Base-by-base conservation (phyloP, 2,797 vertebrate species). In the Lithobates pipiens region DNA sequence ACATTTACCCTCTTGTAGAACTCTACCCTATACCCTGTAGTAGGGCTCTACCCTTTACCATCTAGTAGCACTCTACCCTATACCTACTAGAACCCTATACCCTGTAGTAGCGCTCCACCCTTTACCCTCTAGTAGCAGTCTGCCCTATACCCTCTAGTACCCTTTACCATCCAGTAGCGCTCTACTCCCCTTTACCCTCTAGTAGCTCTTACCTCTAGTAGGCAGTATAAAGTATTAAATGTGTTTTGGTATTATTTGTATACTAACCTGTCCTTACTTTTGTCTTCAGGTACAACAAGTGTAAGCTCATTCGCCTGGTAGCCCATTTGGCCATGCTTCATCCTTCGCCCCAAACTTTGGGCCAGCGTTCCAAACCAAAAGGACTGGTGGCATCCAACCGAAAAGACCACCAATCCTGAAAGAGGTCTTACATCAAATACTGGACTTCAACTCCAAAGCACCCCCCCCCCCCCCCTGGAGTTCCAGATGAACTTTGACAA, bases 251-350 rank as follows among this genome's bases (percentile, higher is more conserved):
- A 74, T 71, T 21, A 25, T 10, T 3, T n/a, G 42, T 36, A 57
- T 57, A 67, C 69, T 78, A 34, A 86, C n/a, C 36, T 61, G 3
- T 44, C 27, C 23, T 61, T 75, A 27, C n/a, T 16, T 86, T 73
- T 70, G 10, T 44, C 74, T 73, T 72, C 80, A 86, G 75, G 34
- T 39, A 15, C 10, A 61, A 83, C 7, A 44, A 23, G 25, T 27
- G 71, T 11, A 27, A 54, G 57, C 42, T 18, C 61, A 65, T 42
- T 50, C 50, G 29, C 32, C 32, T 57, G n/a, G 21, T 25, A 2
- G 6, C n/a, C 61, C n/a, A 65, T 10, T 10, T 65, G 61, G 61
- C 61, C 61, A 25, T 5, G 61, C 16, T 3, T 46, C 44, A 13
- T 46, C 50, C 13, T 16, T 5, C n/a, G n/a, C 16, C 50, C 50